Evolutionary conservation across 2,797 vertebrate genomes (phyloP), one percentile per base, ranked within the genome.

Genomic region (Ficedula albicollis): DNA sequence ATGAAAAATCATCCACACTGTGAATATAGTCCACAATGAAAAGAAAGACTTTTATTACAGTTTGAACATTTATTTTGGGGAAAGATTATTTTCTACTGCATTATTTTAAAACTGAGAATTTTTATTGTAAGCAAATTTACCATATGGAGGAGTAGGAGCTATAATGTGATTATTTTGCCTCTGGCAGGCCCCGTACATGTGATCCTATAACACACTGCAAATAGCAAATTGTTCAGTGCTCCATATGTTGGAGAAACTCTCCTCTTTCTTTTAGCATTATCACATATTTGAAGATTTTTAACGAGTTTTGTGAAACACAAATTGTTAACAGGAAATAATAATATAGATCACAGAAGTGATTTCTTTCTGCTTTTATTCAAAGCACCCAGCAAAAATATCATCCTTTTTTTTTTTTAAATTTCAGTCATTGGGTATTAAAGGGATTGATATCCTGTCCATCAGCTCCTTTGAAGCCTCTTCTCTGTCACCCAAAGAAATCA

Each of bases 381-480:
- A 79, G 34, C 52, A 59, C 25, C 3, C 23, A 63, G 38, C 8
- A 64, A 91, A 62, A 91, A 29, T 51, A 41, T 29, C 5, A 51
- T 2, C 12, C 30, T 32, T 67, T 87, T 66, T 12, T 14, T 72
- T 85, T 90, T 32, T 32, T 30, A 2, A 3, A 77, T 96, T 96
- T 58, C 95, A 98, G 98, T 95, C 92, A 6, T 52, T 98, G 80
- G 80, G 79, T 23, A 62, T 95, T 1, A 92, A 95, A 87, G 97
- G 96, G 16, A 96, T 97, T 36, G 98, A 98, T 86, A 92, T 96
- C 19, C 39, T 90, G n/a, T 98, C 98, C 41, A 18, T 97, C 63
- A 91, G 62, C 46, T 98, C 98, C 64, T 63, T 95, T n/a, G 97
- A 87, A 63, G 90, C 84, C 5, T 94, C 98, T 20, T 92, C 97